Base-by-base conservation (phyloP, 35 echinoderm and acorn worm genomes). In the Holothuria glaberrima region DNA sequence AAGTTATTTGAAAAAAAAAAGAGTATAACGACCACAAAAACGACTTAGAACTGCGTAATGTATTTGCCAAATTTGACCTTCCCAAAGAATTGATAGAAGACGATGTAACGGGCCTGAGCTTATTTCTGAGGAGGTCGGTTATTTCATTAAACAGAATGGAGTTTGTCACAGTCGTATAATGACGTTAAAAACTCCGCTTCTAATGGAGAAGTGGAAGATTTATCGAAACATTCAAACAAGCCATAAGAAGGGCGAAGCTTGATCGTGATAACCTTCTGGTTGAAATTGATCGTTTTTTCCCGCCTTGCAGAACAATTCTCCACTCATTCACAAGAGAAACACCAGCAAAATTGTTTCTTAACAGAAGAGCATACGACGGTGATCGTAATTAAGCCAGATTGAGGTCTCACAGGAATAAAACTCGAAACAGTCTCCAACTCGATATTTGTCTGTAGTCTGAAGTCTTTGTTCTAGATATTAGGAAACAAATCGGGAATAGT, bases 201-300 rank as follows among this genome's bases (percentile, higher is more conserved):
- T 84, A 84, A 84, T 36, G 80, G 80, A 19, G 45, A 58, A 61
- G 80, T 48, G 7, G 78, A 82, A 82, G 78, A 21, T 67, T 64
- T 35, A 88, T 94, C 12, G 50, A 86, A 59, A 93, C 71, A 25
- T 78, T 91, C 31, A 94, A 94, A 62, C 21, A 60, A 64, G 60
- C 78, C 12, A 26, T 94, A 5, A 94, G 21, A 75, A 75, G 6
- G 34, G 34, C 30, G 5, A 65, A 65, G 31, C 21, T 69, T 29
- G 74, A 78, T 30, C 38, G 9, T 3, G 74, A 3, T 0, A 19
- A 34, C 22, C 3, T 48, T 1, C 30, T 44, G 21, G 44, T 48
- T n/a, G 38, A 78, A 45, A 34, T 48, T 6, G 74, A 10, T 48
- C 12, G 74, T 30, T 78, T 78, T 78, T 48, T 69, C 5, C 38